These are phyloP conservation scores for Drosophila flavopinicola DNA, from an alignment of 2,888 invertebrate genomes.

Conservation along the genomic window DNA sequence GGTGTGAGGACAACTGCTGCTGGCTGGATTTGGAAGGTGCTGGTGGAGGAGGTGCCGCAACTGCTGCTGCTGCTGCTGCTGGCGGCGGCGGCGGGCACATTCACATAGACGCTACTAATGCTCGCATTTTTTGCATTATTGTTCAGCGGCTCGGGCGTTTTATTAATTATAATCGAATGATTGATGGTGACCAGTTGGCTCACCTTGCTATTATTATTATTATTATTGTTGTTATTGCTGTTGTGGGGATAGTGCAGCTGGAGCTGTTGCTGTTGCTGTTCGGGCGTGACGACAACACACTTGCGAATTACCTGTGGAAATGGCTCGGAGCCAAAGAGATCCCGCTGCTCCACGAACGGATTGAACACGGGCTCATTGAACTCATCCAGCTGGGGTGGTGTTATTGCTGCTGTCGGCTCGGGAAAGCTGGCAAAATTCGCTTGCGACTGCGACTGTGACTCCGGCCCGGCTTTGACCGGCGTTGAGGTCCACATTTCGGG, in stretches of 20 bases:
- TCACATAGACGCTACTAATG: constrained; percentile 53
- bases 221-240: constrained; percentile 42
- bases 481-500: constrained; percentile 84
- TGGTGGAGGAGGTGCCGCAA: constrained; percentile 15
- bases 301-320: constrained; percentile 84
- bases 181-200: constrained; percentile 83
- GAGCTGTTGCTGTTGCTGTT: constrained; percentile 27
- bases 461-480: constrained; percentile 72
- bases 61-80: constrained; percentile 12
- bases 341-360: constrained; percentile 81
- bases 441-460: constrained; percentile 36
- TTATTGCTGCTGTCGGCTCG: constrained; percentile 7
- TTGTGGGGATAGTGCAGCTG: constrained; percentile 41
- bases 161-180: constrained; percentile 84
- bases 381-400: constrained; percentile 73
- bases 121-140: constrained; percentile 18
- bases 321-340: constrained; percentile 84
- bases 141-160: constrained; percentile 79
- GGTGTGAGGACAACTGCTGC: background rate
- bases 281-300: constrained; percentile 69
- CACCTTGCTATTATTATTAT: constrained; percentile 53
- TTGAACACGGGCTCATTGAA: constrained; percentile 84
- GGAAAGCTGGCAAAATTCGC: constrained; percentile 62
- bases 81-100: constrained; percentile 51
- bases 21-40: constrained; percentile 9